These are phyloP conservation scores for Drosophila koepferae DNA, from an alignment of 2,888 invertebrate genomes.

Conservation along the genomic window DNA sequence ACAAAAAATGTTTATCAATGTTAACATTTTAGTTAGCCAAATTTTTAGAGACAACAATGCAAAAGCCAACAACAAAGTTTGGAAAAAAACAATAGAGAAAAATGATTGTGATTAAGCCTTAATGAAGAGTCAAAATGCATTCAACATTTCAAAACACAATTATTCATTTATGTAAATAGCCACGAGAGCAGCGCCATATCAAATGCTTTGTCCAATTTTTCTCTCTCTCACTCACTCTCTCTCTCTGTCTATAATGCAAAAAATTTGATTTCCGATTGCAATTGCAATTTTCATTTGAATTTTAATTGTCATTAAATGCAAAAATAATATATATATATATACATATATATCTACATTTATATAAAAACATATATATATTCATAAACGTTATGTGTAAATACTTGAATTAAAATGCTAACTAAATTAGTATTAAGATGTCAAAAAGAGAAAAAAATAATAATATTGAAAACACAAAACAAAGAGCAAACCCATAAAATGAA, in stretches of 20 bases:
- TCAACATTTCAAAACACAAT: slow-evolving; percentile 32
- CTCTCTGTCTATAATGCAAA: slow-evolving; percentile 27
- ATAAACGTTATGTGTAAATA: slow-evolving; percentile 62
- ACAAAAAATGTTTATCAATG: slow-evolving; percentile 32
- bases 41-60: slow-evolving; percentile 61
- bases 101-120: slow-evolving; percentile 75
- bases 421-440: slow-evolving; percentile 67
- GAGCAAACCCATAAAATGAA: slow-evolving; percentile 39
- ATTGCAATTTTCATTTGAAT: slow-evolving; percentile 32
- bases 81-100: slow-evolving; percentile 65
- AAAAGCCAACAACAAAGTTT: slow-evolving; percentile 37
- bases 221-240: slow-evolving; percentile 32
- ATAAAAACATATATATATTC: slow-evolving; percentile 24
- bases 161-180: slow-evolving; percentile 56
- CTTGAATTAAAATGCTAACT: slow-evolving; percentile 56
- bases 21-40: slow-evolving; percentile 71
- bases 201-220: slow-evolving; percentile 46
- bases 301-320: slow-evolving; percentile 38
- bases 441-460: neutral
- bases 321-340: neutral
- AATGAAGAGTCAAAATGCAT: slow-evolving; percentile 50
- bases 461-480: slow-evolving; percentile 17
- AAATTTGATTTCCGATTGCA: slow-evolving; percentile 40
- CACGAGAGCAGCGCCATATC: slow-evolving; percentile 52
- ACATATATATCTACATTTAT: neutral